Conservation (phyloP, 1,140 invertebrate genomes). For the Hycleus phaleratus region DNA sequence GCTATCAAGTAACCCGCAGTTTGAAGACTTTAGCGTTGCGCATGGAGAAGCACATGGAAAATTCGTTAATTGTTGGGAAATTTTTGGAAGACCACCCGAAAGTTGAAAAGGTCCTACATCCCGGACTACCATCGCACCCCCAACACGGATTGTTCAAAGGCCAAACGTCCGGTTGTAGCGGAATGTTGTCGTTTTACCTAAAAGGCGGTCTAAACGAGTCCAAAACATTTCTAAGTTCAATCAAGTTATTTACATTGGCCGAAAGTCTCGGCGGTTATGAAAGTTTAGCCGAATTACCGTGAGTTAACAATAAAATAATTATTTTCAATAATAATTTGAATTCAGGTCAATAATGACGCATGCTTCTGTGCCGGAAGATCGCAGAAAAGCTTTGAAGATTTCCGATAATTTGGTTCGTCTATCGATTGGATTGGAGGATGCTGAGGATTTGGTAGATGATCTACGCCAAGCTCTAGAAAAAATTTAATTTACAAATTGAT, state of each 20-base stretch:
- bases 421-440: constrained; percentile 86
- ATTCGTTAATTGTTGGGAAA: constrained; percentile 67
- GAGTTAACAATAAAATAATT: constrained; percentile 42
- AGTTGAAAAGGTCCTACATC: constrained; percentile 79
- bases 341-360: constrained; percentile 69
- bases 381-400: constrained; percentile 71
- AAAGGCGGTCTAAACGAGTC: constrained; percentile 63
- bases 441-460: constrained; percentile 79
- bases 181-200: constrained; percentile 87
- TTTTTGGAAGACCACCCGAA: constrained; percentile 70
- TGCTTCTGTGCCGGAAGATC: constrained; percentile 65
- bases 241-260: constrained; percentile 83
- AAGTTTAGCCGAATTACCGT: constrained; percentile 81
- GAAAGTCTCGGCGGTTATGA: constrained; percentile 95
- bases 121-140: constrained; percentile 81
- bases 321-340: constrained; percentile 1
- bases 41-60: constrained; percentile 84
- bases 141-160: constrained; percentile 76
- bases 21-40: constrained; percentile 88
- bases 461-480: constrained; percentile 61
- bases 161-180: constrained; percentile 85
- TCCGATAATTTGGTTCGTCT: constrained; percentile 80
- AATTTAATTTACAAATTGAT: constrained; percentile 4
- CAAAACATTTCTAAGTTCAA: constrained; percentile 63
- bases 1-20: constrained; percentile 86